phyloP scores from a whole-genome alignment of 2,797 vertebrate species.

The Oreochromis grahami region DNA sequence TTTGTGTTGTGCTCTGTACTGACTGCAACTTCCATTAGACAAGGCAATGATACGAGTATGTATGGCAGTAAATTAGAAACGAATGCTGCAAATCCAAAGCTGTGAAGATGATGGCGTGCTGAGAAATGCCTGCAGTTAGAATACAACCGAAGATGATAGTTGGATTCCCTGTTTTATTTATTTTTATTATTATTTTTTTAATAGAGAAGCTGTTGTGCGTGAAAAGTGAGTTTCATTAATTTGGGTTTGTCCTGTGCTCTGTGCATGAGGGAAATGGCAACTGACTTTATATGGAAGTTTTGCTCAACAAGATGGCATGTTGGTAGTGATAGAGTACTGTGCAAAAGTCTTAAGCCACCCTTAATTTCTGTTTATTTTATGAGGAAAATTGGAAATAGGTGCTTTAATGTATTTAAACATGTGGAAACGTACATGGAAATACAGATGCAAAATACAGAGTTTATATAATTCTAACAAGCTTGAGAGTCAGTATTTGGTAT shows the following conservation, averaged over 20 bases:
- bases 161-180: neutral
- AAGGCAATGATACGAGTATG: neutral
- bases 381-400: neutral
- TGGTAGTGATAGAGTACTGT: neutral
- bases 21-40: neutral
- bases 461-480: neutral
- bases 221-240: neutral
- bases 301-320: neutral
- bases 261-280: neutral
- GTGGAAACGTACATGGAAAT: neutral
- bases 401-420: neutral
- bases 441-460: neutral
- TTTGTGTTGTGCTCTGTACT: neutral
- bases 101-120: neutral
- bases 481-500: neutral
- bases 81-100: constrained; percentile 1
- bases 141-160: neutral
- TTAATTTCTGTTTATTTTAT: neutral
- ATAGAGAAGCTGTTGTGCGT: neutral
- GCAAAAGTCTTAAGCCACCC: neutral
- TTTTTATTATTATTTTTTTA: neutral
- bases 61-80: neutral
- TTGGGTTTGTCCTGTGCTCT: neutral
- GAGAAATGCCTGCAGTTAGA: neutral
- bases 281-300: neutral